Conservation (phyloP, 2,888 invertebrate genomes). For the Lithophane leautieri region DNA sequence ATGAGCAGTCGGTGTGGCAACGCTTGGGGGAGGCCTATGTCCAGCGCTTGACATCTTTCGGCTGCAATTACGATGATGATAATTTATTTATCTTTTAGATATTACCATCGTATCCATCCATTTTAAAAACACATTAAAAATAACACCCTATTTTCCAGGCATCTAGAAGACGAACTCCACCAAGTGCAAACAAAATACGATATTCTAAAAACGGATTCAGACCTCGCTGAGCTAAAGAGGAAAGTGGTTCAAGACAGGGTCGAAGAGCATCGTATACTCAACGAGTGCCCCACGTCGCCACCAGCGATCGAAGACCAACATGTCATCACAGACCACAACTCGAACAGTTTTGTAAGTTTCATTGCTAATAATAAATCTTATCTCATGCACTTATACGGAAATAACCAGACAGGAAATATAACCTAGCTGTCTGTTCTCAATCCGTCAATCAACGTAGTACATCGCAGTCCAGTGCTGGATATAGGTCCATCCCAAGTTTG, state of each 20-base stretch:
- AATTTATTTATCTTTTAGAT: too few relatives aligned
- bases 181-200: slow-evolving; percentile 67
- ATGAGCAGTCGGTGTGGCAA: too few relatives aligned
- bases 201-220: slow-evolving; percentile 68
- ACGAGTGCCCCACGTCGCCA: slow-evolving; percentile 11
- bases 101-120: neutral
- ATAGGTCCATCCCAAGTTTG: neutral
- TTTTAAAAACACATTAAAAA: neutral
- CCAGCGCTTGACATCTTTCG: too few relatives aligned
- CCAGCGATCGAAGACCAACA: slow-evolving; percentile 46
- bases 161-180: slow-evolving; percentile 68
- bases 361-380: neutral
- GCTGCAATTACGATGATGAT: too few relatives aligned
- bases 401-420: neutral
- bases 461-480: neutral
- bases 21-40: too few relatives aligned
- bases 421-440: neutral
- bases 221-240: slow-evolving; percentile 59
- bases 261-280: slow-evolving; percentile 41
- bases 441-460: neutral
- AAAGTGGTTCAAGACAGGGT: slow-evolving; percentile 1
- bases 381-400: neutral
- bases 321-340: slow-evolving; percentile 57
- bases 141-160: slow-evolving; percentile 59
- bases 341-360: slow-evolving; percentile 74